Conservation (phyloP, 2,797 vertebrate genomes). For the Amphiprion clarkii region DNA sequence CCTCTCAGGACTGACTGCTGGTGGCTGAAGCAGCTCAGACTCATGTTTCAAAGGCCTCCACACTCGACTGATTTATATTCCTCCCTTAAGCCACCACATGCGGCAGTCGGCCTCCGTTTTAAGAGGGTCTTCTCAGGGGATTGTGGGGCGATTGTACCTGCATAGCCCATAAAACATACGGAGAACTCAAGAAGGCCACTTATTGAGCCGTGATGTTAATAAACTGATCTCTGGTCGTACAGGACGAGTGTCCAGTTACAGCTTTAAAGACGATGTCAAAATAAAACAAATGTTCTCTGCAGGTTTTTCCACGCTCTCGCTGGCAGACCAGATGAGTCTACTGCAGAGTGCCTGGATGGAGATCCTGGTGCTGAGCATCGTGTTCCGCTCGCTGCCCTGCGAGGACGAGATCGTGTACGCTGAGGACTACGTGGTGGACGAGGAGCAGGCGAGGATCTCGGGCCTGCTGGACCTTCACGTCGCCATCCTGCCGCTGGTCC, state of each 20-base stretch:
- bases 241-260: neutral
- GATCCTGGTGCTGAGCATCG: slow-evolving; percentile 94
- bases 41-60: slow-evolving; percentile 80
- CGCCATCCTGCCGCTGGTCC: slow-evolving; percentile 92
- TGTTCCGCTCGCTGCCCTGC: slow-evolving; percentile 92
- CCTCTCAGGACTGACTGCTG: slow-evolving; percentile 41
- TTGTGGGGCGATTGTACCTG: slow-evolving; percentile 53
- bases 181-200: slow-evolving; percentile 42
- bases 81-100: slow-evolving; percentile 66
- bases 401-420: slow-evolving; percentile 94
- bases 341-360: slow-evolving; percentile 98
- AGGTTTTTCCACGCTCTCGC: slow-evolving; percentile 93
- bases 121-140: slow-evolving; percentile 68
- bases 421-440: slow-evolving; percentile 94
- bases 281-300: slow-evolving; percentile 10
- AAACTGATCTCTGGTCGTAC: slow-evolving; percentile 31
- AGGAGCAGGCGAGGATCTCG: slow-evolving; percentile 90
- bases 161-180: slow-evolving; percentile 65
- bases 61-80: slow-evolving; percentile 78
- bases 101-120: slow-evolving; percentile 68
- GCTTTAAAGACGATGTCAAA: slow-evolving; percentile 17
- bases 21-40: slow-evolving; percentile 55
- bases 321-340: slow-evolving; percentile 97
- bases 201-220: slow-evolving; percentile 57
- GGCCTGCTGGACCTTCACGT: slow-evolving; percentile 92